Percentiles rank a stretch among this genome's conserved stretches.
Conservation (phyloP, 2,888 invertebrate genomes). For the Ophion slaviceki region DNA sequence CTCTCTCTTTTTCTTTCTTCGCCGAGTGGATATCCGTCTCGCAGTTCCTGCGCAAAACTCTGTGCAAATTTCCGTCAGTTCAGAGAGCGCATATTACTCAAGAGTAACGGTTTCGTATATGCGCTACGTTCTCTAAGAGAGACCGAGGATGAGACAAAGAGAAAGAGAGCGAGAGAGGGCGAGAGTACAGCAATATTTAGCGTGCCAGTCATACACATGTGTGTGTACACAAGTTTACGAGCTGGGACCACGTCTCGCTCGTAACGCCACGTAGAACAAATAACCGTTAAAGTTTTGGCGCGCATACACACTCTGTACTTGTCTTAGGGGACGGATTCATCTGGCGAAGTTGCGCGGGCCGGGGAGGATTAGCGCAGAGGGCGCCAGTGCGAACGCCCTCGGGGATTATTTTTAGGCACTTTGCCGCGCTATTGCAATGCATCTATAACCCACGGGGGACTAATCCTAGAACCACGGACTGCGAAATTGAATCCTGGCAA, state of each 20-base stretch:
- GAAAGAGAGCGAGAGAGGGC: too few relatives aligned
- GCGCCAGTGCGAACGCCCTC: slow-evolving; percentile 3
- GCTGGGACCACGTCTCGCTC: slow-evolving; percentile 47
- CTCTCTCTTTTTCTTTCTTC: neutral
- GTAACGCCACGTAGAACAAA: slow-evolving; percentile 58
- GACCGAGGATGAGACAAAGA: neutral
- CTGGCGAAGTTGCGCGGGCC: too few relatives aligned
- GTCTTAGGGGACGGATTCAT: neutral
- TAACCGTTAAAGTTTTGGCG: slow-evolving; percentile 59
- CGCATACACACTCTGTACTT: neutral
- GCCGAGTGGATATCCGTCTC: slow-evolving; percentile 21
- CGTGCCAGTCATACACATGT: neutral
- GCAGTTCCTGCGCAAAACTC: slow-evolving; percentile 4
- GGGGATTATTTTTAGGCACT: slow-evolving; percentile 6
- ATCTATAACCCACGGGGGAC: neutral
- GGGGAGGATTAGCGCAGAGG: neutral
- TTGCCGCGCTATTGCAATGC: neutral
- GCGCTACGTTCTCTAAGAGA: neutral
- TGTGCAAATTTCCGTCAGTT: slow-evolving; percentile 34
- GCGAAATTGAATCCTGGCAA: too few relatives aligned
- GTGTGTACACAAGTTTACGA: slow-evolving; percentile 35
- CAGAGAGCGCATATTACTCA: slow-evolving; percentile 49
- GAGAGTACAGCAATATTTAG: too few relatives aligned
- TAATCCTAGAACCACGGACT: too few relatives aligned
- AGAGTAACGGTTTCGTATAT: slow-evolving; percentile 16